phyloP scores from a whole-genome alignment of 2,797 vertebrate genomes.

The Percopsis omiscomaycus region DNA sequence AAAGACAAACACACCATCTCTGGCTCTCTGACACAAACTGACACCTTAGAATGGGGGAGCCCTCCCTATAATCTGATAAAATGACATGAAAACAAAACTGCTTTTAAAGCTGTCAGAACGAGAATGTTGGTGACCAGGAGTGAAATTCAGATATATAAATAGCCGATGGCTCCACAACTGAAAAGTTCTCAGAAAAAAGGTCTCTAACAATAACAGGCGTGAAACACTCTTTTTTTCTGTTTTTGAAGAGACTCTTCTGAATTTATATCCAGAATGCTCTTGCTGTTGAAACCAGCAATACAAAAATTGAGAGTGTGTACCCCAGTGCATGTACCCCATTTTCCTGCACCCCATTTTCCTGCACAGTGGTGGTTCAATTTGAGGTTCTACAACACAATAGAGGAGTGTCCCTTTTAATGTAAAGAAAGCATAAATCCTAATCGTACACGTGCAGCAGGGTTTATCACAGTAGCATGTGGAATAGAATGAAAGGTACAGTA shows the following conservation, averaged over 20 bases:
- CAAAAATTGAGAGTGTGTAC: too few relatives aligned
- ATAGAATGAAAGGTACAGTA: neutral
- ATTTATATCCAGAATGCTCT: too few relatives aligned
- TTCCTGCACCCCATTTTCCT: too few relatives aligned
- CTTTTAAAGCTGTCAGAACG: slow-evolving; percentile 8
- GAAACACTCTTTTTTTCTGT: too few relatives aligned
- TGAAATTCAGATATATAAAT: slow-evolving; percentile 9
- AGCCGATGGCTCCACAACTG: neutral
- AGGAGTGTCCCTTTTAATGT: neutral
- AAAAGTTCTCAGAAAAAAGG: neutral
- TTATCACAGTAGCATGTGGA: too few relatives aligned
- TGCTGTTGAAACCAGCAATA: too few relatives aligned
- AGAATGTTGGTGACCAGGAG: slow-evolving; percentile 1
- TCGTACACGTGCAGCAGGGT: slow-evolving; percentile 5
- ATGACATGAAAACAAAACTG: slow-evolving; percentile 30
- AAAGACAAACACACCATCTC: neutral
- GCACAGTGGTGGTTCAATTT: too few relatives aligned
- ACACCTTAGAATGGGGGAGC: slow-evolving; percentile 30
- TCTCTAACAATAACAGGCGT: neutral
- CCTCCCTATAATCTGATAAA: slow-evolving; percentile 27
- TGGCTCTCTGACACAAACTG: slow-evolving; percentile 16
- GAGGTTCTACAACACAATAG: too few relatives aligned
- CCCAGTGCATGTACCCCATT: too few relatives aligned
- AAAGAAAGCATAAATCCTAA: neutral
- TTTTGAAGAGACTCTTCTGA: too few relatives aligned